phyloP scores from a whole-genome alignment of 1,140 invertebrate genomes.

The Habropoda laboriosa region DNA sequence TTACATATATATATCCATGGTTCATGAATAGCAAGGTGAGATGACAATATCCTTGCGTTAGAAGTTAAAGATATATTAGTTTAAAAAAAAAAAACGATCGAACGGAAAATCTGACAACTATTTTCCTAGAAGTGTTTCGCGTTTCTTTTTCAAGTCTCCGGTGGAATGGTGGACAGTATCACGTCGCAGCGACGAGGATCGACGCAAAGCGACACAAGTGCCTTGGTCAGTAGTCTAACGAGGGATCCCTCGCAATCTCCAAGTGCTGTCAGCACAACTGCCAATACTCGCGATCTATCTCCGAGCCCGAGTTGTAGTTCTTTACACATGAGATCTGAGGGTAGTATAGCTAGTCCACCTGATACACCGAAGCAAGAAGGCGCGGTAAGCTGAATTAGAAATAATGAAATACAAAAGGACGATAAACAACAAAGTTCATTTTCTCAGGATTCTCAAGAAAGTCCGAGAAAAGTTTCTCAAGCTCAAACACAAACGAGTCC shows the following conservation, averaged over 20 bases:
- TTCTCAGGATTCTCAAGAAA: conserved; percentile 77
- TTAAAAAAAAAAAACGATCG: neutral
- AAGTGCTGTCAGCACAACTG: conserved; percentile 80
- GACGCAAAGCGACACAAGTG: conserved; percentile 86
- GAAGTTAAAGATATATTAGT: neutral
- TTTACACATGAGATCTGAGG: conserved; percentile 82
- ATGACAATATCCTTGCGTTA: conserved; percentile 14
- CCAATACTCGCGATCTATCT: conserved; percentile 83
- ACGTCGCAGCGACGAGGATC: conserved; percentile 82
- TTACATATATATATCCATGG: conserved; percentile 18
- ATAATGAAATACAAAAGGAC: neutral
- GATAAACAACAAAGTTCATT: neutral
- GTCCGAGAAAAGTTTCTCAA: conserved; percentile 84
- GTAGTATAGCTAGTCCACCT: conserved; percentile 80
- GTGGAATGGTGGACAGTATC: conserved; percentile 77
- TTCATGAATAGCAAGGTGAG: conserved; percentile 39
- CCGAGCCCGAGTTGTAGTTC: conserved; percentile 85
- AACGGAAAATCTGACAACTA: no score
- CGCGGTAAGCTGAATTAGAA: no score
- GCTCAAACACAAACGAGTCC: conserved; percentile 90
- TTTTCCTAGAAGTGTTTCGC: neutral
- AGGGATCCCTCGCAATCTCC: conserved; percentile 84
- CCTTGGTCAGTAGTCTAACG: conserved; percentile 85
- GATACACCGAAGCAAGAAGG: conserved; percentile 80
- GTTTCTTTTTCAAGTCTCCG: conserved; percentile 74